Evolutionary conservation across 2,797 vertebrate species (phyloP).

Genomic region (Megaceryle alcyon): DNA sequence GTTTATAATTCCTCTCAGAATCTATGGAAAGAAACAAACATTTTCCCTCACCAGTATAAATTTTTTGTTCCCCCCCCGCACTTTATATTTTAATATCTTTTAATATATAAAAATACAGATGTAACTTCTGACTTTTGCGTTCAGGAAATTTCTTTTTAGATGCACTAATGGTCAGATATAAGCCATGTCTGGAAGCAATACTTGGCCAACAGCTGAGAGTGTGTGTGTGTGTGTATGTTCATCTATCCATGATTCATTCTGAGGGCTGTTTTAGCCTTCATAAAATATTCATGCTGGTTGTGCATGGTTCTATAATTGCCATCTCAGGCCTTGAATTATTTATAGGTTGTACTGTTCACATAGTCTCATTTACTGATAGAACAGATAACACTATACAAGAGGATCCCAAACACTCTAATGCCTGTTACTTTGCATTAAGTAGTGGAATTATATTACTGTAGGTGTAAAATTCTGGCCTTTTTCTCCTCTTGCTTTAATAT

Average conservation of each 20-base stretch:
- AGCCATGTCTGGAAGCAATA: constrained; percentile 74
- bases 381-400: constrained; percentile 85
- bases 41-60: neutral
- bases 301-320: constrained; percentile 99
- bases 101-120: constrained; percentile 39
- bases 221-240: constrained; percentile 75
- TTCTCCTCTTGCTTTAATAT: constrained; percentile 80
- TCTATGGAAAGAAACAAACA: constrained; percentile 25
- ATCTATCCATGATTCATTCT: constrained; percentile 90
- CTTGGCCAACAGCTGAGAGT: constrained; percentile 74
- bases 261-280: constrained; percentile 98
- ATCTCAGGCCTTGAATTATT: constrained; percentile 99
- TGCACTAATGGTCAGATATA: constrained; percentile 65
- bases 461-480: constrained; percentile 83
- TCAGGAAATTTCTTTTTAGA: constrained; percentile 60
- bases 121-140: constrained; percentile 33
- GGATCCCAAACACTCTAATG: constrained; percentile 89
- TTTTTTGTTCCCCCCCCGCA: no score
- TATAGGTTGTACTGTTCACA: constrained; percentile 94
- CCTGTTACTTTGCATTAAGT: constrained; percentile 92
- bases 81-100: constrained; percentile 24
- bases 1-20: constrained; percentile 11
- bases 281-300: constrained; percentile 99
- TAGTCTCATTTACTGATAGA: constrained; percentile 91
- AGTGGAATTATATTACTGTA: constrained; percentile 90